Evolutionary conservation across 2,113 vertebrate genomes (phyloP).

Genomic region (Chloropsis hardwickii): DNA sequence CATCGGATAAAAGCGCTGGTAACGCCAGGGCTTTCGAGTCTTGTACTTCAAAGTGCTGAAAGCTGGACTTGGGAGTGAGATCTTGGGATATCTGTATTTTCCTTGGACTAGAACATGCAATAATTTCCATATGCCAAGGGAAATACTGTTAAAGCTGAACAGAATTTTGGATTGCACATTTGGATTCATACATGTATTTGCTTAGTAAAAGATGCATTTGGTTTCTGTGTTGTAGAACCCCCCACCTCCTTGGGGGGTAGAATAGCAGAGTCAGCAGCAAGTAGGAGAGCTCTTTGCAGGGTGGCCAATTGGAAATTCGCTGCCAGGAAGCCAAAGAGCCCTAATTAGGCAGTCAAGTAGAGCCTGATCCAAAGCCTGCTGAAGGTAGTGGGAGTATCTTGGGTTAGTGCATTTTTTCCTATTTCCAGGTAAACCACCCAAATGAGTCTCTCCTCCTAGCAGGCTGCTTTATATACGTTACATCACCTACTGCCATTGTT

Average conservation of each 20-base stretch:
- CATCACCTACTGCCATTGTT: neutral
- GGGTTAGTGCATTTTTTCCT: neutral
- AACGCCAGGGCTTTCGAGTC: neutral
- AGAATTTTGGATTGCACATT: neutral
- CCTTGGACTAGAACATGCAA: constrained; percentile 1
- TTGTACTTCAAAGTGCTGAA: neutral
- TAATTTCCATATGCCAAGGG: constrained; percentile 36
- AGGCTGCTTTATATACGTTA: neutral
- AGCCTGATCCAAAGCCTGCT: neutral
- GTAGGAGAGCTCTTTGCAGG: constrained; percentile 48
- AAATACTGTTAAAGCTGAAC: constrained; percentile 12
- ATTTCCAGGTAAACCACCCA: neutral
- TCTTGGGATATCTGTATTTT: constrained; percentile 21
- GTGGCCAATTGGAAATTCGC: neutral
- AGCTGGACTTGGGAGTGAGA: neutral
- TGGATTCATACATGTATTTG: constrained; percentile 1
- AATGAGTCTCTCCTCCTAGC: neutral
- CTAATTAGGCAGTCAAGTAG: neutral
- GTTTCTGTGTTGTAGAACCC: constrained; percentile 30
- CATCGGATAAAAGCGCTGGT: neutral
- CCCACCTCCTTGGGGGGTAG: constrained; percentile 19
- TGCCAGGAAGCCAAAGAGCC: constrained; percentile 8
- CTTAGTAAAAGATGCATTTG: constrained; percentile 8
- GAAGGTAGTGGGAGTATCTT: neutral
- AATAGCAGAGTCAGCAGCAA: constrained; percentile 41